These are phyloP conservation scores for Sarcophaga bullata DNA, from an alignment of 1,140 invertebrate species.

Conservation along the genomic window DNA sequence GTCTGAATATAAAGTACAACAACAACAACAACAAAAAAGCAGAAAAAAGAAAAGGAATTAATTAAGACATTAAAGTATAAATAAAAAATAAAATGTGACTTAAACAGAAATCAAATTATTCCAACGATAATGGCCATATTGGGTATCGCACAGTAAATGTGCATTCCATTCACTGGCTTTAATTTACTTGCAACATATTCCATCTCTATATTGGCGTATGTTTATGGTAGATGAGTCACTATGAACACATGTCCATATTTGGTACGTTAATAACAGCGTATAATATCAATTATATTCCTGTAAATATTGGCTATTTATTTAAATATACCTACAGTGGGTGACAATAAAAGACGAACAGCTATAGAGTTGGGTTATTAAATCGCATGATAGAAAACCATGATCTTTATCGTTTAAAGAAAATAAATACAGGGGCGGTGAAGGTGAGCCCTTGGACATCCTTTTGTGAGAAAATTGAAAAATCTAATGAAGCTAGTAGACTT, in stretches of 20 bases:
- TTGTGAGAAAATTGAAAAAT: no score
- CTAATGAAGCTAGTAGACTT: no score
- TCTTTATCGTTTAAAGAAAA: no score
- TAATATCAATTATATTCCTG: slow-evolving; percentile 10
- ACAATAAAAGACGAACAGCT: no score
- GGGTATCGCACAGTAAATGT: background rate
- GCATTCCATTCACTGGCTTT: background rate
- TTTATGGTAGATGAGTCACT: no score
- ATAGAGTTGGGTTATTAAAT: no score
- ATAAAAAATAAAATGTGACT: background rate
- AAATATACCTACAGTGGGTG: background rate
- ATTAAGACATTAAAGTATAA: slow-evolving; percentile 6
- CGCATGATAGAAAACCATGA: no score
- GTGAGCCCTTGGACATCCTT: no score
- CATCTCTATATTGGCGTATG: no score
- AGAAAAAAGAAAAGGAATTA: background rate
- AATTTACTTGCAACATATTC: no score
- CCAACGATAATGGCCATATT: background rate
- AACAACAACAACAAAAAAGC: no score
- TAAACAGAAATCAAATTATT: background rate
- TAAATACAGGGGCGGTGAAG: no score
- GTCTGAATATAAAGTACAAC: background rate
- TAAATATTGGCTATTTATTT: background rate
- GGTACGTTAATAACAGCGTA: background rate
- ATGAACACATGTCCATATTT: background rate